Evolutionary conservation across 1,140 invertebrate species (phyloP).

Genomic region (Piezodorus guildinii): DNA sequence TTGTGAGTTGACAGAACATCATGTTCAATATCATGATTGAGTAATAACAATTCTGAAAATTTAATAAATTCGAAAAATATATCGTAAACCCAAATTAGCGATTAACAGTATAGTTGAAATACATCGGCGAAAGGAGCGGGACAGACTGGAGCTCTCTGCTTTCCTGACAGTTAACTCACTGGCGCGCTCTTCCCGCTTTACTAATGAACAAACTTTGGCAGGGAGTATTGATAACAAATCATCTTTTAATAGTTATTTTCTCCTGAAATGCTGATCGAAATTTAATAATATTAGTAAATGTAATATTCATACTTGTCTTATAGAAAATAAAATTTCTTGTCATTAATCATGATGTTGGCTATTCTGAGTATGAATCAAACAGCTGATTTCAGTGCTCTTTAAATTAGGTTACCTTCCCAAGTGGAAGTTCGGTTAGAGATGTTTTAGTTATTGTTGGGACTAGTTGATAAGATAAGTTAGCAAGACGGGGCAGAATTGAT

Average conservation of each 20-base stretch:
- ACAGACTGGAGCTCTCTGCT: constrained; percentile 2
- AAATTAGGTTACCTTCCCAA: constrained; percentile 12
- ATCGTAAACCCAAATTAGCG: neutral
- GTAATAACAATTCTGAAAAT: neutral
- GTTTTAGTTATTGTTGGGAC: constrained; percentile 4
- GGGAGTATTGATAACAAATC: too few species aligned
- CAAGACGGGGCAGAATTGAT: neutral
- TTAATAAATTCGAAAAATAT: neutral
- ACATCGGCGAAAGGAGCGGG: constrained; percentile 6
- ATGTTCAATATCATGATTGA: too few species aligned
- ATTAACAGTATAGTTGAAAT: neutral
- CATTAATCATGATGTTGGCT: neutral
- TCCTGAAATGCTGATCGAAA: too few species aligned
- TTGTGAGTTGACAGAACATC: too few species aligned
- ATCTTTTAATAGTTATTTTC: too few species aligned
- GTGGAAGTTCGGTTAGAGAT: constrained; percentile 12
- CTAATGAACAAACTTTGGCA: too few species aligned
- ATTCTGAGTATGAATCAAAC: neutral
- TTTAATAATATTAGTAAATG: too few species aligned
- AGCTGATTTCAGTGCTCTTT: constrained; percentile 10
- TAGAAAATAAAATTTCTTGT: too few species aligned
- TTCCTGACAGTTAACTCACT: constrained; percentile 1
- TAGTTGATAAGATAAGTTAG: neutral
- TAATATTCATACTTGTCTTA: too few species aligned
- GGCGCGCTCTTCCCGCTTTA: constrained; percentile 6